phyloP scores from a whole-genome alignment of 2,797 vertebrate genomes.

The Sebastes diploproa region DNA sequence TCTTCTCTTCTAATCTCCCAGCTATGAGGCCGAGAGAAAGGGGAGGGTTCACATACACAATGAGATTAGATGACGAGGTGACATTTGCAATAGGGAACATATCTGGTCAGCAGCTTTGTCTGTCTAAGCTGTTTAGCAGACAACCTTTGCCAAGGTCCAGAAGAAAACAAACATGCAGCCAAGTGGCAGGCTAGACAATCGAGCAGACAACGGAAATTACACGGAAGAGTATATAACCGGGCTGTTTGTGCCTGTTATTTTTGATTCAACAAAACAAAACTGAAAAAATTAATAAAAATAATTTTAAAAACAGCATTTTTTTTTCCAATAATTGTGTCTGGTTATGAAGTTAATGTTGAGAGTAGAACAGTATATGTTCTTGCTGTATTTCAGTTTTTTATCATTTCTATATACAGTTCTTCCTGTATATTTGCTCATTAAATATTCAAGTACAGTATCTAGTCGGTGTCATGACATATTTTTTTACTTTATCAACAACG shows the following conservation, averaged over 20 bases:
- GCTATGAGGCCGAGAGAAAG: conserved; percentile 17
- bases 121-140: conserved; percentile 73
- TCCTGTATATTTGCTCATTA: neutral
- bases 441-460: neutral
- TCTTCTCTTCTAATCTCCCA: conserved; percentile 33
- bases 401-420: neutral
- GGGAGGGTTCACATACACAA: conserved; percentile 45
- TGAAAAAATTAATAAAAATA: neutral
- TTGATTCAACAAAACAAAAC: neutral
- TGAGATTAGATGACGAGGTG: conserved; percentile 70
- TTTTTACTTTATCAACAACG: neutral
- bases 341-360: neutral
- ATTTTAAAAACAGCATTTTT: neutral
- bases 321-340: neutral
- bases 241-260: neutral
- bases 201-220: conserved; percentile 9
- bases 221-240: neutral
- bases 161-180: conserved; percentile 46
- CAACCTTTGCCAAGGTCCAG: conserved; percentile 66
- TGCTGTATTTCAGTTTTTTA: neutral
- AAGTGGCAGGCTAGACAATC: conserved; percentile 32
- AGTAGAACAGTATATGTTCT: neutral
- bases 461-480: neutral
- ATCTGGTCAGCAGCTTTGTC: conserved; percentile 81
- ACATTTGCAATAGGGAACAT: conserved; percentile 75